Evolutionary conservation across 2,888 invertebrate genomes (phyloP).

Genomic region (Drosophila dives): DNA sequence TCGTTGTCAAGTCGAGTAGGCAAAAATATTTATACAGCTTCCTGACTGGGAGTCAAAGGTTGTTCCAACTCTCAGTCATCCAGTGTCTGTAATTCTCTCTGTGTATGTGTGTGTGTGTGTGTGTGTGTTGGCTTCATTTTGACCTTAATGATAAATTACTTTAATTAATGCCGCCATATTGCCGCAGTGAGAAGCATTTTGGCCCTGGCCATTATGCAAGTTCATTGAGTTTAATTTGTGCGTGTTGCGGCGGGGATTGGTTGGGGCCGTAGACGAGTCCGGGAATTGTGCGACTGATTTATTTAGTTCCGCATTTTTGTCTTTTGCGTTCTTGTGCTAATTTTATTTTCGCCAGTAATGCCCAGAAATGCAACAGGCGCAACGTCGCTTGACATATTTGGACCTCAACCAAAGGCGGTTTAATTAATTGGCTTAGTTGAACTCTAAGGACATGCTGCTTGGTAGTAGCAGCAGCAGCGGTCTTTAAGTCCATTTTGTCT

Average conservation of each 20-base stretch:
- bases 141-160: slow-evolving; percentile 83
- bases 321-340: slow-evolving; percentile 56
- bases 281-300: slow-evolving; percentile 51
- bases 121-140: slow-evolving; percentile 59
- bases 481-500: slow-evolving; percentile 51
- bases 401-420: slow-evolving; percentile 55
- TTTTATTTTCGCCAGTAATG: slow-evolving; percentile 44
- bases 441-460: slow-evolving; percentile 44
- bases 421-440: slow-evolving; percentile 77
- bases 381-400: slow-evolving; percentile 73
- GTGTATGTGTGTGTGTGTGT: slow-evolving; percentile 4
- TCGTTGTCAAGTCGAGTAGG: slow-evolving; percentile 52
- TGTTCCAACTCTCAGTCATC: slow-evolving; percentile 28
- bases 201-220: slow-evolving; percentile 72
- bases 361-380: slow-evolving; percentile 72
- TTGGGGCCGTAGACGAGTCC: neutral
- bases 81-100: neutral
- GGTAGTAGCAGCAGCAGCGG: slow-evolving; percentile 3
- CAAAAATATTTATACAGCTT: slow-evolving; percentile 79
- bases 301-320: slow-evolving; percentile 76
- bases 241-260: slow-evolving; percentile 36
- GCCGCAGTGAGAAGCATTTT: slow-evolving; percentile 64
- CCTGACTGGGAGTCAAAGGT: slow-evolving; percentile 69
- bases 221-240: slow-evolving; percentile 79
- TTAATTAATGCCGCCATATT: slow-evolving; percentile 83